Conservation (phyloP, 2,797 vertebrate genomes). For the Steatocranus sp. region DNA sequence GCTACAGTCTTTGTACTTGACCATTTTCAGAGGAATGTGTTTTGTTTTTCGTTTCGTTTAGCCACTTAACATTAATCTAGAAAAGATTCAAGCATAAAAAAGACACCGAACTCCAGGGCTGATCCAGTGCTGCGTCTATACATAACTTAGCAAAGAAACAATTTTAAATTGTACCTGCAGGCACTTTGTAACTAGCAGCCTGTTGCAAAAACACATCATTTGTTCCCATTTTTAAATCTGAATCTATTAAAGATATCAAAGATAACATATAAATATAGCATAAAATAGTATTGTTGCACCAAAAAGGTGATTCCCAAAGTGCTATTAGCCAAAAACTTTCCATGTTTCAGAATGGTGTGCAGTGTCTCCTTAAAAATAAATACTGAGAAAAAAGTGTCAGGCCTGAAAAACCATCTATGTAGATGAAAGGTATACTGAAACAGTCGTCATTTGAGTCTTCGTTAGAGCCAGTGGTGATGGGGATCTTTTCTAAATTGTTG, state of each 20-base stretch:
- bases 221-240: not conserved
- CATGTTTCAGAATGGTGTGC: not conserved
- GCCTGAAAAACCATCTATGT: not conserved
- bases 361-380: not conserved
- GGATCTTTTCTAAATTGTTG: not conserved
- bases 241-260: not conserved
- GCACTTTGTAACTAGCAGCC: not conserved
- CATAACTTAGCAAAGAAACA: not conserved
- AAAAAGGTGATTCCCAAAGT: not conserved
- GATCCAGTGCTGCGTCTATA: not conserved
- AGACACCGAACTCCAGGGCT: fast-evolving
- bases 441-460: not conserved
- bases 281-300: not conserved
- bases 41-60: not conserved
- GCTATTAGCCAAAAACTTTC: not conserved
- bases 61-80: not conserved
- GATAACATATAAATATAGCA: not conserved
- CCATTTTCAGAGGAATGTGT: not conserved
- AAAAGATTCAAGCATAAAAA: not conserved
- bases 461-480: not conserved
- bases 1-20: not conserved
- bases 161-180: not conserved
- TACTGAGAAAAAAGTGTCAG: not conserved
- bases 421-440: not conserved
- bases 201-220: not conserved